These are phyloP conservation scores for Aphelenchoides besseyi DNA, from an alignment of 1,140 invertebrate genomes.

Conservation along the genomic window DNA sequence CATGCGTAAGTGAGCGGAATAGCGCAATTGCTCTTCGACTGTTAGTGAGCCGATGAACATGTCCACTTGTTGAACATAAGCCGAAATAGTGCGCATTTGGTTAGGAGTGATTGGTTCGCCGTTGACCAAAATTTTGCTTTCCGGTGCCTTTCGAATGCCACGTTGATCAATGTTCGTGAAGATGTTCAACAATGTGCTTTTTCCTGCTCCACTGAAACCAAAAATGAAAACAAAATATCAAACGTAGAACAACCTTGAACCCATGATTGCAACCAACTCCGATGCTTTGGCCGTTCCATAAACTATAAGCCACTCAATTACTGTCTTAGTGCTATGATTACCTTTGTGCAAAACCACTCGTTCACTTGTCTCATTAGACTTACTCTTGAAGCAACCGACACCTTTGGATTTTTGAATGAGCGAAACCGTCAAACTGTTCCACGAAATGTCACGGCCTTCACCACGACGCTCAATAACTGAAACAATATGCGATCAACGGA, in stretches of 20 bases:
- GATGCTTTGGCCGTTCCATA: conserved; percentile 81
- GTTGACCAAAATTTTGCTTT: conserved; percentile 41
- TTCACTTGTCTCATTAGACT: conserved; percentile 2
- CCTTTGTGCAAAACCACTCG: neutral
- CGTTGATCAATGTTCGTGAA: conserved; percentile 66
- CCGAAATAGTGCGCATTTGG: conserved; percentile 63
- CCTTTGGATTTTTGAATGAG: neutral
- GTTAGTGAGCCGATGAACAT: conserved; percentile 66
- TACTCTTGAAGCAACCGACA: neutral
- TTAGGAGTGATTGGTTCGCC: conserved; percentile 31
- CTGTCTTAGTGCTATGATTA: neutral
- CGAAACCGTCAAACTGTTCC: neutral
- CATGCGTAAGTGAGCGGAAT: conserved; percentile 61
- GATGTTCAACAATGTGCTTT: conserved; percentile 86
- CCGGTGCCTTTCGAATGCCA: conserved; percentile 49
- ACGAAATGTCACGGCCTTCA: neutral
- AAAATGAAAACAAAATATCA: neutral
- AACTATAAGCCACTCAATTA: conserved; percentile 67
- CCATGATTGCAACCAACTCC: conserved; percentile 84
- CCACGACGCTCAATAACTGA: too few species aligned
- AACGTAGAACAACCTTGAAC: conserved; percentile 66
- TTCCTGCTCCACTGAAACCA: conserved; percentile 77
- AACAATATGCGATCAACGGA: too few species aligned
- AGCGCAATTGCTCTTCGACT: conserved; percentile 66
- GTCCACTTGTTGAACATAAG: conserved; percentile 67